phyloP scores from a whole-genome alignment of 2,888 invertebrate genomes.

The Athetis lepigone region DNA sequence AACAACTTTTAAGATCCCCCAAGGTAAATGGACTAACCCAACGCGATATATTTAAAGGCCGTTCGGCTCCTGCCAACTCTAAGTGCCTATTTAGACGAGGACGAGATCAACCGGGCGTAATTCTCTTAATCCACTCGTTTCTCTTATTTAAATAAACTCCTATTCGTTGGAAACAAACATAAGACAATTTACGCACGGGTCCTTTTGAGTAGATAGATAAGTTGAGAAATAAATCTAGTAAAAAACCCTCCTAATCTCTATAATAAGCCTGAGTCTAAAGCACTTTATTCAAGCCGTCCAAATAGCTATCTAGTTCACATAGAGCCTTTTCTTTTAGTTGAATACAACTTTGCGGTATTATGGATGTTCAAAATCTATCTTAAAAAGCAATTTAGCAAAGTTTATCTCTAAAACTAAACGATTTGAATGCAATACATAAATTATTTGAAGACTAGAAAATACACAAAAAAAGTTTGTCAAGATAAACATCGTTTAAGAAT shows the following conservation, averaged over 20 bases:
- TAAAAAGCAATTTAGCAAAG: constrained; percentile 21
- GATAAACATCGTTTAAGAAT: constrained; percentile 21
- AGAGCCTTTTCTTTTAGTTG: background rate
- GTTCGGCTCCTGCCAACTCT: constrained; percentile 48
- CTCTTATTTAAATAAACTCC: constrained; percentile 52
- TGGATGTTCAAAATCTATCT: constrained; percentile 20
- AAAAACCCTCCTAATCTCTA: constrained; percentile 20
- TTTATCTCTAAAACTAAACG: constrained; percentile 5
- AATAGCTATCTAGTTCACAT: constrained; percentile 29
- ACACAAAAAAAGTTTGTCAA: constrained; percentile 24
- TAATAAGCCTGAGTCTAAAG: constrained; percentile 17
- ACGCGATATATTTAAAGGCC: constrained; percentile 53
- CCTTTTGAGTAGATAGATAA: constrained; percentile 34
- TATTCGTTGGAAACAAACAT: constrained; percentile 49
- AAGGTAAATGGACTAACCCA: constrained; percentile 45
- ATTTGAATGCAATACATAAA: constrained; percentile 11
- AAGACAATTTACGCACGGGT: constrained; percentile 34
- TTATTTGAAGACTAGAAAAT: constrained; percentile 26
- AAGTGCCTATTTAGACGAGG: constrained; percentile 55
- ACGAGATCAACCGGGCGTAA: constrained; percentile 47
- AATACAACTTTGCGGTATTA: constrained; percentile 14
- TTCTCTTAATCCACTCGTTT: constrained; percentile 37
- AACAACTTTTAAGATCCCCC: constrained; percentile 51
- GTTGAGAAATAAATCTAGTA: constrained; percentile 40
- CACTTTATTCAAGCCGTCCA: constrained; percentile 27